These are phyloP conservation scores for Cranoglanis bouderius DNA, from an alignment of 2,113 vertebrate species.

Conservation along the genomic window DNA sequence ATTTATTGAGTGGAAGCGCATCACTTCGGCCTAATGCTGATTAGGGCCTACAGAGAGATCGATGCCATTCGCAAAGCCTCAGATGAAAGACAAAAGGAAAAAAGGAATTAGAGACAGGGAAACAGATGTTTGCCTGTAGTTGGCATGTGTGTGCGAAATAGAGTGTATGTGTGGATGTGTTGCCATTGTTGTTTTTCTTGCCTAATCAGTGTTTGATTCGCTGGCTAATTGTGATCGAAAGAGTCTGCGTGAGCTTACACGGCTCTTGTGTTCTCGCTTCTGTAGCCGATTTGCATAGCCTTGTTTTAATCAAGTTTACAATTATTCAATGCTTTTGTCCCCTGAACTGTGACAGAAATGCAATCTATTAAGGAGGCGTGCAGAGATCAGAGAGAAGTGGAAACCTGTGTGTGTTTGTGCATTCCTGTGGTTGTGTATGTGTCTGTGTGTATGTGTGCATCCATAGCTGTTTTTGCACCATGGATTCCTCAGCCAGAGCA, in stretches of 20 bases:
- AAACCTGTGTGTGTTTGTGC: slow-evolving; percentile 9
- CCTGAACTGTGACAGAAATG: slow-evolving; percentile 48
- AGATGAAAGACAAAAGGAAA: slow-evolving; percentile 13
- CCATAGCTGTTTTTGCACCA: background rate
- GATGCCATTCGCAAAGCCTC: slow-evolving; percentile 24
- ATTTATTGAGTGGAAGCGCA: slow-evolving; percentile 41
- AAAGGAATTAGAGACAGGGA: background rate
- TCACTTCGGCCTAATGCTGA: slow-evolving; percentile 56
- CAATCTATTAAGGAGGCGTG: slow-evolving; percentile 32
- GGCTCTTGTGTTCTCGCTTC: slow-evolving; percentile 30
- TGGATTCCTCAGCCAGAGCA: slow-evolving; percentile 22
- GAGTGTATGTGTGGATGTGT: background rate
- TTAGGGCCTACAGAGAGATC: slow-evolving; percentile 43
- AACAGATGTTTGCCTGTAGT: slow-evolving; percentile 5
- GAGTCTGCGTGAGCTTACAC: slow-evolving; percentile 36
- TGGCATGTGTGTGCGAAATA: slow-evolving; percentile 13
- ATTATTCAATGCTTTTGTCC: slow-evolving; percentile 42
- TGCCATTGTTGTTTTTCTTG: slow-evolving; percentile 41
- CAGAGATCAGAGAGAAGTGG: slow-evolving; percentile 26
- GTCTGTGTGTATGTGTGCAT: slow-evolving; percentile 13
- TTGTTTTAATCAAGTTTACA: slow-evolving; percentile 55
- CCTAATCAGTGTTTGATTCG: slow-evolving; percentile 48
- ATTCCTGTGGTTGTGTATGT: background rate
- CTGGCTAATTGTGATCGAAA: slow-evolving; percentile 53
- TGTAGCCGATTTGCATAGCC: slow-evolving; percentile 49